Base-by-base conservation (phyloP, 2,113 vertebrate species). In the pig (Sus scrofa) region DNA sequence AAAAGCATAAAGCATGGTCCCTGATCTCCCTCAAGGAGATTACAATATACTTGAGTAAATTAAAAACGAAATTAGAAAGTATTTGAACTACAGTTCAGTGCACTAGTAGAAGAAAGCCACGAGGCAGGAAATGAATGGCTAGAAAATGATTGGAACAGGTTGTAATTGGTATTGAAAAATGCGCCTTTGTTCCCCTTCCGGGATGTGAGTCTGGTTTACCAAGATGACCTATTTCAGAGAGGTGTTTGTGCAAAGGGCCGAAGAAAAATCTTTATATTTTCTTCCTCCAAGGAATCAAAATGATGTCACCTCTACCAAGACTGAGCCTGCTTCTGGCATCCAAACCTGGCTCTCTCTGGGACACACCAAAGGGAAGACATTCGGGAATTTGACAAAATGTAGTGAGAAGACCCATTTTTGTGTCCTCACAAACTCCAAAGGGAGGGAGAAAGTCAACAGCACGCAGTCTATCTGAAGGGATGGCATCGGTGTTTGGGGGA, bases 1-100 rank as follows among this genome's bases (percentile, higher is more conserved):
- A 63, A 87, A 89, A 85, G 67, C 22, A 30, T 91, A 65, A 86
- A 94, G 54, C 34, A 44, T 1, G 10, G 70, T 68, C 27, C 52
- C 79, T 63, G 67, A 62, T 68, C 82, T 92, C 95, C 87, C 92
- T 90, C 18, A 24, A 96, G 90, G 77, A 97, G 62, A 87, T 95
- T 88, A 94, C 85, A 75, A 82, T 91, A 78, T 96, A 92, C 75
- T 92, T 58, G 75, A 88, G 81, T 81, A 90, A 97, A 97, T 97
- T 95, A 96, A 95, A 97, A 97, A 88, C 0, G 6, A 84, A 96
- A 88, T 86, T 86, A 94, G 44, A 74, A 96, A 92, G 85, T 58
- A 86, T 97, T 95, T 90, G 90, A 88, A 96, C 82, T 75, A 27
- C 60, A 92, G 79, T 94, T 96, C 71, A 30, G 87, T 24, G 44